Evolutionary conservation across 2,113 vertebrate genomes (phyloP).

Genomic region (Pao palembangensis): DNA sequence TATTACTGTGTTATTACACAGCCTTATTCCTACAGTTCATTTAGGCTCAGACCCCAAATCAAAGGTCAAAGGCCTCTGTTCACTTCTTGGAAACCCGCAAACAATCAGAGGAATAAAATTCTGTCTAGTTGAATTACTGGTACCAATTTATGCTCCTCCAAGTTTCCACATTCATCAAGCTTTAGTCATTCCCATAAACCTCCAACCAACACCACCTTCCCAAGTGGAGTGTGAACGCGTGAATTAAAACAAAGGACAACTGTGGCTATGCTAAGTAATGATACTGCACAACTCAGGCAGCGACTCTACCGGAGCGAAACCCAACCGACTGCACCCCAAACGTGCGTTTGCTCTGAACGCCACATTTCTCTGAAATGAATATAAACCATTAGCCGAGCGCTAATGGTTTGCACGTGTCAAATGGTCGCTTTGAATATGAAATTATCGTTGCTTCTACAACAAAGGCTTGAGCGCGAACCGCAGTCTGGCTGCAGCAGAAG

Average conservation of each 20-base stretch:
- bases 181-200: slow-evolving; percentile 7
- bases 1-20: not conserved
- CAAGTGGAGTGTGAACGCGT: slow-evolving; percentile 1
- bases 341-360: too few relatives aligned
- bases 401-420: slow-evolving; percentile 14
- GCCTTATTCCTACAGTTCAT: not conserved
- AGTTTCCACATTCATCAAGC: slow-evolving; percentile 32
- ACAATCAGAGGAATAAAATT: slow-evolving; percentile 42
- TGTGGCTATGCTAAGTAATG: not conserved
- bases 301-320: too few relatives aligned
- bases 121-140: slow-evolving; percentile 37
- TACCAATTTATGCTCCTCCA: slow-evolving; percentile 13
- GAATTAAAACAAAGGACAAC: slow-evolving; percentile 2
- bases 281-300: not conserved
- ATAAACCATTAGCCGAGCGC: slow-evolving; percentile 18
- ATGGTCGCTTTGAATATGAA: slow-evolving; percentile 27
- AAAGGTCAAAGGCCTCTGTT: slow-evolving; percentile 8
- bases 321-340: not conserved
- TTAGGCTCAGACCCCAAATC: slow-evolving; percentile 17
- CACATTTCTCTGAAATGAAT: slow-evolving; percentile 1
- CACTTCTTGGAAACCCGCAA: slow-evolving; percentile 1
- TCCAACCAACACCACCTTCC: slow-evolving; percentile 19
- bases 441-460: slow-evolving; percentile 33
- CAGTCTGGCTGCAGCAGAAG: slow-evolving; percentile 46
- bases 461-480: slow-evolving; percentile 36